Percentiles rank a stretch among this genome's conserved stretches.
Conservation (phyloP, 1,140 invertebrate genomes). For the Lepidurus apus region DNA sequence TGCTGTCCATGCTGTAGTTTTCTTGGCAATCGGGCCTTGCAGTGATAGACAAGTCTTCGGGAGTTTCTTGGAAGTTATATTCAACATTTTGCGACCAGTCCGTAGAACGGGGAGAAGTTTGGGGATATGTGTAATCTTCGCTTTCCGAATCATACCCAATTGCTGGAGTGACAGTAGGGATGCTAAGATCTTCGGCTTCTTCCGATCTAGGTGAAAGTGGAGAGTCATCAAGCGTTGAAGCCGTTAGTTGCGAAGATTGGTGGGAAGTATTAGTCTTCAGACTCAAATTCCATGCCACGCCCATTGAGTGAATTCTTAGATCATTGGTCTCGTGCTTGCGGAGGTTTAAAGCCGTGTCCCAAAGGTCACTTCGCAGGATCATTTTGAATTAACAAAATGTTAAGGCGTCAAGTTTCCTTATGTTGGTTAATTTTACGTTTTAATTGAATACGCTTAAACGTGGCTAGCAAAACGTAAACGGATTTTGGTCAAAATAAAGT, state of each 20-base stretch:
- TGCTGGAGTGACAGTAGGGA: too few relatives aligned
- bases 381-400: not conserved
- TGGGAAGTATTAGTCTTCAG: not conserved
- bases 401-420: not conserved
- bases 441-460: too few relatives aligned
- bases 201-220: too few relatives aligned
- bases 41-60: not conserved
- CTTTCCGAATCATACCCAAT: too few relatives aligned
- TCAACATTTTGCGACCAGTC: too few relatives aligned
- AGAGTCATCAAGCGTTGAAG: not conserved
- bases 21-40: not conserved
- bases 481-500: too few relatives aligned
- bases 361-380: not conserved
- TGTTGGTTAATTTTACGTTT: not conserved
- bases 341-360: not conserved
- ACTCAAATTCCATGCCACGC: not conserved
- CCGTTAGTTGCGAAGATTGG: not conserved
- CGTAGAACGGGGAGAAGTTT: too few relatives aligned
- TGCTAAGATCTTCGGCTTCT: too few relatives aligned
- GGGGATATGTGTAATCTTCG: too few relatives aligned
- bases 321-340: not conserved
- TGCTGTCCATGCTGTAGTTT: not conserved
- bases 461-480: too few relatives aligned
- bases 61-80: too few relatives aligned
- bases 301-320: not conserved